A percentile compares a stretch with the other conserved stretches of the same genome.
Evolutionary conservation across 1,140 invertebrate genomes (phyloP).

Genomic region (Pygmarrhopalites habei): DNA sequence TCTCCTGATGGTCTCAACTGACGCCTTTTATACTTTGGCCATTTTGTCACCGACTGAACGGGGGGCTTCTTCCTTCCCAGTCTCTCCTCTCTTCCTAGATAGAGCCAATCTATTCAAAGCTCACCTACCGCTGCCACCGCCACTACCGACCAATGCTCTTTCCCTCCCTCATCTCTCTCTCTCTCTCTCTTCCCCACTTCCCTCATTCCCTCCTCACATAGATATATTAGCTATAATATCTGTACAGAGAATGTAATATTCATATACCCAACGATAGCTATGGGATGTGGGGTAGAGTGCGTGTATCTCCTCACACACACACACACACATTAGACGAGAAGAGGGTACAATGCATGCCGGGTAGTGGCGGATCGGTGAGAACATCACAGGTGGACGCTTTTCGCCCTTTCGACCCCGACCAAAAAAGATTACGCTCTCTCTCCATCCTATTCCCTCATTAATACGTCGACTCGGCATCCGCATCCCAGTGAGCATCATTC

Average conservation of each 20-base stretch:
- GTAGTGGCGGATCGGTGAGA: no score
- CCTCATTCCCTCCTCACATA: no score
- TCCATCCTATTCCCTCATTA: conserved; percentile 25
- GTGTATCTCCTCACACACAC: background rate
- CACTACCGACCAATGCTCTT: no score
- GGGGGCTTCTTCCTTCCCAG: background rate
- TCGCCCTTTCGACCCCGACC: conserved; percentile 31
- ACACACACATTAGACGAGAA: background rate
- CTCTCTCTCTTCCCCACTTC: no score
- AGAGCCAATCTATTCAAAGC: conserved; percentile 1
- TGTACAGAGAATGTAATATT: no score
- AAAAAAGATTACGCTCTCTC: conserved; percentile 30
- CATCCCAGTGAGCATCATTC: background rate
- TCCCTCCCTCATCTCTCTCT: no score
- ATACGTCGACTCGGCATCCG: conserved; percentile 26
- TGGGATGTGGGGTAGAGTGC: background rate
- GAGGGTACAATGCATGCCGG: background rate
- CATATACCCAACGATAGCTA: background rate
- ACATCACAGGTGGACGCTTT: conserved; percentile 31
- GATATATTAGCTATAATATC: no score
- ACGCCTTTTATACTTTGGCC: conserved; percentile 10
- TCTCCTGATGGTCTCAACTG: background rate
- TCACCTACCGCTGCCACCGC: conserved; percentile 4
- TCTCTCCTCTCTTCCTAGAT: background rate
- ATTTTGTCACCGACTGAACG: conserved; percentile 1